Evolutionary conservation across 1,140 invertebrate genomes (phyloP).

Genomic region (Heliconius hewitsoni): DNA sequence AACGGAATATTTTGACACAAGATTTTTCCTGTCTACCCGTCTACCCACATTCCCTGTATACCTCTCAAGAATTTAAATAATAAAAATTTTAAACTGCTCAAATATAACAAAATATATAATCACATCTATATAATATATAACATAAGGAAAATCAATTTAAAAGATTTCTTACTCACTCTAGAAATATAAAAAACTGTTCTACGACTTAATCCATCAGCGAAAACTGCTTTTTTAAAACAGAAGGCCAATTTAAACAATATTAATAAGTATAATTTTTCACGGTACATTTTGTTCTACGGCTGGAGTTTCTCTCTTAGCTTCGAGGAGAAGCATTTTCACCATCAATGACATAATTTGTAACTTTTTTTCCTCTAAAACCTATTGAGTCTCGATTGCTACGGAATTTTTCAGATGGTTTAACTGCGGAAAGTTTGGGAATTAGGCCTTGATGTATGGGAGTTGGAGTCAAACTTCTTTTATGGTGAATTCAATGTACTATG

Average conservation of each 20-base stretch:
- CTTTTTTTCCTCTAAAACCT: slow-evolving; percentile 37
- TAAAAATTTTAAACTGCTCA: neutral
- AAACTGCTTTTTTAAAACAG: slow-evolving; percentile 1
- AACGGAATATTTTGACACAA: neutral
- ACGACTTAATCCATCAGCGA: too few species aligned
- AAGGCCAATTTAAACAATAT: neutral
- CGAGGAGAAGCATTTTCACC: slow-evolving; percentile 33
- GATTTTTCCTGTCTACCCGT: neutral
- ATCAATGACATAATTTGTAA: slow-evolving; percentile 39
- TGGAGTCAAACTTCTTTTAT: slow-evolving; percentile 22
- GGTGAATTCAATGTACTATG: slow-evolving; percentile 26
- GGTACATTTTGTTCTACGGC: slow-evolving; percentile 26
- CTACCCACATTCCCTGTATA: neutral
- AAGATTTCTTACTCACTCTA: too few species aligned
- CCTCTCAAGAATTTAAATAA: too few species aligned
- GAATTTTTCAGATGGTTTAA: slow-evolving; percentile 33
- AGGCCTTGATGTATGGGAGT: slow-evolving; percentile 30
- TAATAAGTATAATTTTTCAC: neutral
- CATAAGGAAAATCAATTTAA: too few species aligned
- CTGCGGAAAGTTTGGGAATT: slow-evolving; percentile 33
- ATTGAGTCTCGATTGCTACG: slow-evolving; percentile 29
- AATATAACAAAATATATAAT: neutral
- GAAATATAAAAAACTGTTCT: too few species aligned
- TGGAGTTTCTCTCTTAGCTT: slow-evolving; percentile 23
- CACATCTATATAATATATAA: too few species aligned